A percentile compares a stretch with the other conserved stretches of the same genome.
These are phyloP conservation scores for Batillaria attramentaria DNA, from an alignment of 1,140 invertebrate species.

Conservation along the genomic window DNA sequence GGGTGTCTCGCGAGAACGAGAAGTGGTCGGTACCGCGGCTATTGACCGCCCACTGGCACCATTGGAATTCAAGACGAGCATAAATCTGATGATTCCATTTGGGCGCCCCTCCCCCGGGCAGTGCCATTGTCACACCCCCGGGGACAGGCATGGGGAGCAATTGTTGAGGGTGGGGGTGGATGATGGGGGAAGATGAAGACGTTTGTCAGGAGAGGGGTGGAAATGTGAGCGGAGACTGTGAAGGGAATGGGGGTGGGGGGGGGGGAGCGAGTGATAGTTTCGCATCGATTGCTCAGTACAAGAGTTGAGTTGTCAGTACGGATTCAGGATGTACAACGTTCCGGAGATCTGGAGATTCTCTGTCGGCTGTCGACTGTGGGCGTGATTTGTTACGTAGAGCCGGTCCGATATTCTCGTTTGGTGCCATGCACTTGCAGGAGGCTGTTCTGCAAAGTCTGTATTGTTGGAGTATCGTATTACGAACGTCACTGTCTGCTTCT, in stretches of 20 bases:
- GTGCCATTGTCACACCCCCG: conserved; percentile 4
- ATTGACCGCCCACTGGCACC: conserved; percentile 1
- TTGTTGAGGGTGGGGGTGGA: neutral
- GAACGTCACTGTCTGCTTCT: too few species aligned
- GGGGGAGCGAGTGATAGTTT: neutral
- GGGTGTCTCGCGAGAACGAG: too few species aligned
- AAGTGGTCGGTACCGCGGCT: neutral
- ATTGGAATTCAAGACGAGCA: conserved; percentile 22
- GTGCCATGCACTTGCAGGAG: too few species aligned
- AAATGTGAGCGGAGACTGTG: neutral
- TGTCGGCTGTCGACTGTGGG: too few species aligned
- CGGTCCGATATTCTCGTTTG: too few species aligned
- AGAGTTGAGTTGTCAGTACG: too few species aligned
- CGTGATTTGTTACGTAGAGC: too few species aligned
- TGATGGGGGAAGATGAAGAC: neutral
- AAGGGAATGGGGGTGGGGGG: neutral
- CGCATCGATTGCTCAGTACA: too few species aligned
- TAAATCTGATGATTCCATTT: conserved; percentile 28
- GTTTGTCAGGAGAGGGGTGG: neutral
- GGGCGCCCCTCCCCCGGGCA: neutral
- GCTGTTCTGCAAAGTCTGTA: too few species aligned
- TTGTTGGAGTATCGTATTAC: too few species aligned
- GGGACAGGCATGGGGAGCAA: neutral
- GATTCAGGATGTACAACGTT: too few species aligned
- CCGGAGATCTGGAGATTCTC: too few species aligned